Evolutionary conservation across 1,140 invertebrate species (phyloP).

Genomic region (Akabosia matsudoensis): DNA sequence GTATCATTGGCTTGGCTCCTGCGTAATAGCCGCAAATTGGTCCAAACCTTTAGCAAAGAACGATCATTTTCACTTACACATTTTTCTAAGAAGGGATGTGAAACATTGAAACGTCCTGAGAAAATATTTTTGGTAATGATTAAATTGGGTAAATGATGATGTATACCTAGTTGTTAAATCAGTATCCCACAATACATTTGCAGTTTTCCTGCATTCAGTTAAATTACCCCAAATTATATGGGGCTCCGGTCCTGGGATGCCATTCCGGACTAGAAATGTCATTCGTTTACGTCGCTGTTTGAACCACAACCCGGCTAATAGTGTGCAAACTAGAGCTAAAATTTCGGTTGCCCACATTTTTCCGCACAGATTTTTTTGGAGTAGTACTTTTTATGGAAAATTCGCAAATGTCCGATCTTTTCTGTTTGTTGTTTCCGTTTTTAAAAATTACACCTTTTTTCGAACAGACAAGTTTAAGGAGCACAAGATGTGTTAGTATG

Average conservation of each 20-base stretch:
- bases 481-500: no score
- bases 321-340: background rate
- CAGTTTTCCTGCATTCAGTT: background rate
- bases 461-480: no score
- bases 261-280: constrained; percentile 25
- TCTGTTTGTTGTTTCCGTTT: no score
- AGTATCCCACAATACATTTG: constrained; percentile 34
- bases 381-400: no score
- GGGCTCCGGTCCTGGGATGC: constrained; percentile 33
- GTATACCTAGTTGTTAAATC: constrained; percentile 28
- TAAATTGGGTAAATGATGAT: background rate
- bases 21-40: constrained; percentile 37
- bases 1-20: constrained; percentile 37
- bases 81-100: background rate
- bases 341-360: no score
- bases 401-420: no score
- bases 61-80: background rate
- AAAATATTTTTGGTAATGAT: background rate
- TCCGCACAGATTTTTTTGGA: no score
- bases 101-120: background rate
- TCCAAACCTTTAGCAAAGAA: constrained; percentile 28
- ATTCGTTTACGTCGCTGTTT: background rate
- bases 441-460: no score
- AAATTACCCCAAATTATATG: constrained; percentile 33
- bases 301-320: background rate